Base-by-base conservation (phyloP, 2,888 invertebrate species). In the Entomobrya multifasciata region DNA sequence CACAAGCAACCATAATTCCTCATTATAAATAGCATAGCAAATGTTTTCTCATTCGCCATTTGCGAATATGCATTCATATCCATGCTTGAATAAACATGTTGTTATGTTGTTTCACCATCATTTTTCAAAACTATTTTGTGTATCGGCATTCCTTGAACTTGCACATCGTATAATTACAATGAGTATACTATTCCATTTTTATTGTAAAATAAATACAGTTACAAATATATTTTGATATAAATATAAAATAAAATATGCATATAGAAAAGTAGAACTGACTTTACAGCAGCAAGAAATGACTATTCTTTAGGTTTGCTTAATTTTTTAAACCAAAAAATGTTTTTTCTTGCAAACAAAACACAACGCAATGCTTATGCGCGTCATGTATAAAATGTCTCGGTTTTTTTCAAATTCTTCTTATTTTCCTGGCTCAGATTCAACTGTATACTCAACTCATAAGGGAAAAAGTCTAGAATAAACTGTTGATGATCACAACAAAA, bases 381-480 rank as follows among this genome's bases (percentile, higher is more conserved):
- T 60, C 52, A 79, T n/a, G n/a, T n/a, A n/a, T 52, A 52, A 79
- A 79, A 79, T 52, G 17, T 36, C 17, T 62, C 62, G 6, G 10
- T 41, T 62, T 11, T 70, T 47, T n/a, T n/a, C n/a, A n/a, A n/a
- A n/a, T n/a, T n/a, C n/a, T n/a, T n/a, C n/a, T n/a, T n/a, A n/a
- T n/a, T n/a, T n/a, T n/a, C n/a, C 79, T 79, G 79, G 79, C 79
- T 67, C 65, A 0, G 78, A 30, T 60, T 78, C 78, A 78, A 78
- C 60, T n/a, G n/a, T n/a, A n/a, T n/a, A n/a, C n/a, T n/a, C n/a
- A 22, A 57, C 76, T 67, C 30, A 22, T n/a, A 36, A 36, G 36
- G 8, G 8, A 36, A 36, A 36, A 36, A 17, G 47, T 44, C 10
- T 22, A 49, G 72, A 72, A 72, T 17, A 70, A 70, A 47, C n/a